Base-by-base conservation (phyloP, 2,797 vertebrate genomes). In the Botia almorhae region DNA sequence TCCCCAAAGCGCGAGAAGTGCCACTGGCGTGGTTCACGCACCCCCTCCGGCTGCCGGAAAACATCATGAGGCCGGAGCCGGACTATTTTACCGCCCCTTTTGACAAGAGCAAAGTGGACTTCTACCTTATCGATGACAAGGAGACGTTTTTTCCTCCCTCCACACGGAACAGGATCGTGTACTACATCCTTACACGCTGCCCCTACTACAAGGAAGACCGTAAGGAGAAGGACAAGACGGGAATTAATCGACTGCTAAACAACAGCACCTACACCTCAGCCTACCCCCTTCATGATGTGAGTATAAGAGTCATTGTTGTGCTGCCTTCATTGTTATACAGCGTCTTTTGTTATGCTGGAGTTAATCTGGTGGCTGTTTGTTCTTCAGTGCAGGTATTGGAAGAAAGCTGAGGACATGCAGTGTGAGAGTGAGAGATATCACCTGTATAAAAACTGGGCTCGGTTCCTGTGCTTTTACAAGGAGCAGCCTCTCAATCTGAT, bases 101-200 rank as follows among this genome's bases (percentile, higher is more conserved):
- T 89, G 92, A 93, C 91, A 97, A 98, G 86, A 93, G 93, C 78
- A 96, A 96, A 82, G 92, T 95, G 7, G 97, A 98, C 85, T 96
- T 99, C 89, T 99, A 96, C 91, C 94, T 96, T 56, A 96, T 98
- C 7, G 88, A 94, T 0, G 88, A 99, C 23, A 87, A 93, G 78
- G 94, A 93, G 4, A 96, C 91, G 0, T 97, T 98, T 91, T 99
- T 99, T 83, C 91, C 95, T 0, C 95, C 96, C 0, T 96, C 98
- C 17, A 90, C 92, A 58, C 96, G 98, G 87, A 99, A 99, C 94
- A 96, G 98, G 92, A 99, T 99, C 78, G 98, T 99, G 61, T 98
- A 95, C 88, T 99, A 99, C 77, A 98, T 99, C 86, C 94, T 99
- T 74, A 94, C 98, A 16, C 96, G 97, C 60, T 97, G 96, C 81